Evolutionary conservation across 2,888 invertebrate species (phyloP), one percentile per base, ranked within the genome.

Genomic region (Cephus spinipes): DNA sequence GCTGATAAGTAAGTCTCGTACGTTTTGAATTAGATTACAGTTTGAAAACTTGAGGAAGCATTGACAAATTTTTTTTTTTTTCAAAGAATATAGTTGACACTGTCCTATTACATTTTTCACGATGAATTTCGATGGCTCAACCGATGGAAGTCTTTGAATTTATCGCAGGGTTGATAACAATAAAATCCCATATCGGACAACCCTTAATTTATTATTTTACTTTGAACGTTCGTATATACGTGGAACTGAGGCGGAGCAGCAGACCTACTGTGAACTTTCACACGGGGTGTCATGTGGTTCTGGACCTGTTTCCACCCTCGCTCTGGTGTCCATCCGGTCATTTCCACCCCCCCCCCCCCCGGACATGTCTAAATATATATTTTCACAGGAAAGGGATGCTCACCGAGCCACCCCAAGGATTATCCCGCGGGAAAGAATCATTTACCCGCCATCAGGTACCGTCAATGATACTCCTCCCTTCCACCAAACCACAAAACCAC

Each of bases 251-350:
- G 9, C 23, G 23, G 2, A 55, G 23, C 23, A 55, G 23, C 55
- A 23, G 23, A 55, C 55, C 55, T 0, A 23, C 81, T 81, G 83
- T 77, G 35, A 81, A 85, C 84, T 89, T 89, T 89, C 89, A 88
- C 89, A 89, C 89, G 87, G 80, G 81, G 84, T 82, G 85, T 88
- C 88, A 88, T 88, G 88, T 85, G 87, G 82, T 77, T 79, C 84
- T 81, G 87, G 85, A 88, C 87, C 87, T 89, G 87, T 83, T 83
- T 84, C 83, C 85, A 85, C 86, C 86, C 86, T 85, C 86, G 83
- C 80, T 79, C 78, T 73, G 55, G 73, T 74, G 82, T 82, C 78
- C 86, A 85, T 87, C 88, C 86, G 87, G 87, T 86, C 86, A 86
- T 86, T 87, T 85, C 77, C 80, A 79, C 78, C 83, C 76, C 83